Conservation (phyloP, 2,113 vertebrate species). For the Paralichthys olivaceus region DNA sequence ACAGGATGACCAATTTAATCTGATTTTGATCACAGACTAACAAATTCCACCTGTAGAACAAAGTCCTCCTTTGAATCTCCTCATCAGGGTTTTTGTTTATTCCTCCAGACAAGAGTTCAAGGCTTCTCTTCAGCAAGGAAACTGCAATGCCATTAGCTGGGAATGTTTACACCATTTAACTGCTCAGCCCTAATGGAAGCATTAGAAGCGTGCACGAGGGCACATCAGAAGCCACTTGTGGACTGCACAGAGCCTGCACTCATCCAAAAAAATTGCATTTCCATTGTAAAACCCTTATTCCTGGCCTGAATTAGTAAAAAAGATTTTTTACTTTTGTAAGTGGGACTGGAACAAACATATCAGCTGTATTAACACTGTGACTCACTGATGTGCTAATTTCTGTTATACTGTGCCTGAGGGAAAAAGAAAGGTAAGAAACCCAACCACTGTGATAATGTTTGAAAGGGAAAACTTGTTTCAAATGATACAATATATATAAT, state of each 20-base stretch:
- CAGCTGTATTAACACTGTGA: neutral
- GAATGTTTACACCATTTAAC: slow-evolving; percentile 40
- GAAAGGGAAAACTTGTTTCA: too few species aligned
- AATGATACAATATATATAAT: too few species aligned
- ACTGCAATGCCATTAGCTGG: slow-evolving; percentile 36
- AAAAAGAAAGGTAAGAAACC: too few species aligned
- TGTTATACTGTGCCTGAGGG: too few species aligned
- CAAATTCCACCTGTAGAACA: too few species aligned
- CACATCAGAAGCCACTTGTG: slow-evolving; percentile 12
- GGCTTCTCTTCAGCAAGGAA: slow-evolving; percentile 47
- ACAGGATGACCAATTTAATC: neutral
- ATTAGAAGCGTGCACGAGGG: slow-evolving; percentile 8
- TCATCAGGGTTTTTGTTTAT: slow-evolving; percentile 18
- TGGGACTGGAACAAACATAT: slow-evolving; percentile 43
- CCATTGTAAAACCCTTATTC: slow-evolving; percentile 15
- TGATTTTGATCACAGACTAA: neutral
- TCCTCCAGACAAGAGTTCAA: slow-evolving; percentile 13
- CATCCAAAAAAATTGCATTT: slow-evolving; percentile 37
- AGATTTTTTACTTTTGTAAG: slow-evolving; percentile 37
- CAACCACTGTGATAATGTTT: too few species aligned
- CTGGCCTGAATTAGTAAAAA: slow-evolving; percentile 46
- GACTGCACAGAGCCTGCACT: slow-evolving; percentile 23
- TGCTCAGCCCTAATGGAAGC: slow-evolving; percentile 33
- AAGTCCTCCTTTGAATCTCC: slow-evolving; percentile 4
- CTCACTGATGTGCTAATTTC: neutral